Conservation (phyloP, 2,113 vertebrate genomes). For the Oxyruncus cristatus region DNA sequence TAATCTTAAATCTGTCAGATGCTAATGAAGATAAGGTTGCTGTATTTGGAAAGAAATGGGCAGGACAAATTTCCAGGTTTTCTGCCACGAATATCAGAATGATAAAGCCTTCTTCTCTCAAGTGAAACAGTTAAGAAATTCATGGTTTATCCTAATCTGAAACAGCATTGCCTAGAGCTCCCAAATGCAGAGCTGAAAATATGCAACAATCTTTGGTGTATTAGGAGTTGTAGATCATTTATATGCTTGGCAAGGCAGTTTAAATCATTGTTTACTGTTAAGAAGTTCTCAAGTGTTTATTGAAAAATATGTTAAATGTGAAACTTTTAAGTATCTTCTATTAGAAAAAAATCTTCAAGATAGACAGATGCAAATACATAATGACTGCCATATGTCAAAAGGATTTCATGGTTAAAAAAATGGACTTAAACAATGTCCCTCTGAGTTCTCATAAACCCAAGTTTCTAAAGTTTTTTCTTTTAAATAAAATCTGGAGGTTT, state of each 20-base stretch:
- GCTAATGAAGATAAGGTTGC: not conserved
- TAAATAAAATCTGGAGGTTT: conserved; percentile 60
- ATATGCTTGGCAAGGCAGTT: conserved; percentile 58
- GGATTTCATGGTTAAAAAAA: conserved; percentile 61
- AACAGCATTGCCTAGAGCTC: conserved; percentile 66
- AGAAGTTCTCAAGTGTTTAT: conserved; percentile 67
- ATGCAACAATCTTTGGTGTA: conserved; percentile 21
- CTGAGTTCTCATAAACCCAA: conserved; percentile 69
- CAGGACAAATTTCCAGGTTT: conserved; percentile 53
- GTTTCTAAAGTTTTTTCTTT: conserved; percentile 37
- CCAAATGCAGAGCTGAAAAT: conserved; percentile 58
- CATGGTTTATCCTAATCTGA: conserved; percentile 64
- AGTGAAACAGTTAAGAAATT: conserved; percentile 60
- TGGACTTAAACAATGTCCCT: conserved; percentile 60
- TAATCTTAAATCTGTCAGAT: conserved; percentile 35
- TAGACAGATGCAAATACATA: conserved; percentile 71
- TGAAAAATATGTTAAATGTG: conserved; percentile 67
- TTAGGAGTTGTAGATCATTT: conserved; percentile 45
- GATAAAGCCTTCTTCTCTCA: conserved; percentile 55
- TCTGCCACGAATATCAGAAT: conserved; percentile 45
- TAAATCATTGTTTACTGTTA: conserved; percentile 63
- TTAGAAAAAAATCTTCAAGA: conserved; percentile 66
- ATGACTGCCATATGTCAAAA: conserved; percentile 78
- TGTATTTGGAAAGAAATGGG: conserved; percentile 23
- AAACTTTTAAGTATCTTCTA: conserved; percentile 59